Evolutionary conservation across 2,888 invertebrate genomes (phyloP).

Genomic region (Charanyca ferruginea): DNA sequence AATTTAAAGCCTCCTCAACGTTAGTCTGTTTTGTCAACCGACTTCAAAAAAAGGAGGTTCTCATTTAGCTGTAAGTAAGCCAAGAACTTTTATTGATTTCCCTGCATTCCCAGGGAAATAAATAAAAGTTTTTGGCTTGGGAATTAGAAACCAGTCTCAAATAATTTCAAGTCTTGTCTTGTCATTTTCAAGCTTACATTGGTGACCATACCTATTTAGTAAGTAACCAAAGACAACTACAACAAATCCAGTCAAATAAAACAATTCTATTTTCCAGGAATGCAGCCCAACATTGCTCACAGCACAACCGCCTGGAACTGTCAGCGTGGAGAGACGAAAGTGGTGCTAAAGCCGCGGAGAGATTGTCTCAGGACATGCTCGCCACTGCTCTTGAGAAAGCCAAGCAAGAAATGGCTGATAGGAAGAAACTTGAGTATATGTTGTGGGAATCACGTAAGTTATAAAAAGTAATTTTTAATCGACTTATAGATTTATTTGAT

Average conservation of each 20-base stretch:
- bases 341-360: conserved; percentile 92
- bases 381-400: conserved; percentile 95
- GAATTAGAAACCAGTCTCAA: no score
- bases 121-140: no score
- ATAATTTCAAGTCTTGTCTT: no score
- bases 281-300: conserved; percentile 94
- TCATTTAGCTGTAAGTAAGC: no score
- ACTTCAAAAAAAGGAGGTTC: no score
- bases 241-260: neutral
- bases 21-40: no score
- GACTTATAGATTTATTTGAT: no score
- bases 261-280: conserved; percentile 86
- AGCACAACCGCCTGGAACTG: conserved; percentile 93
- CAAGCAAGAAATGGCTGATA: conserved; percentile 93
- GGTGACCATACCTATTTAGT: neutral
- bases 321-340: conserved; percentile 93
- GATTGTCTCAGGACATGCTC: conserved; percentile 93
- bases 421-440: conserved; percentile 95
- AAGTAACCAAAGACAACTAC: neutral
- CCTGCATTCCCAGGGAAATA: no score
- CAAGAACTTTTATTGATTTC: no score
- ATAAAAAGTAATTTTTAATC: neutral
- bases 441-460: conserved; percentile 94
- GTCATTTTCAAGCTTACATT: no score
- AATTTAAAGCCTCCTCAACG: no score